Evolutionary conservation across 2,113 vertebrate species (phyloP), one percentile per base, ranked within the genome.

Genomic region (Actenoides hombroni): DNA sequence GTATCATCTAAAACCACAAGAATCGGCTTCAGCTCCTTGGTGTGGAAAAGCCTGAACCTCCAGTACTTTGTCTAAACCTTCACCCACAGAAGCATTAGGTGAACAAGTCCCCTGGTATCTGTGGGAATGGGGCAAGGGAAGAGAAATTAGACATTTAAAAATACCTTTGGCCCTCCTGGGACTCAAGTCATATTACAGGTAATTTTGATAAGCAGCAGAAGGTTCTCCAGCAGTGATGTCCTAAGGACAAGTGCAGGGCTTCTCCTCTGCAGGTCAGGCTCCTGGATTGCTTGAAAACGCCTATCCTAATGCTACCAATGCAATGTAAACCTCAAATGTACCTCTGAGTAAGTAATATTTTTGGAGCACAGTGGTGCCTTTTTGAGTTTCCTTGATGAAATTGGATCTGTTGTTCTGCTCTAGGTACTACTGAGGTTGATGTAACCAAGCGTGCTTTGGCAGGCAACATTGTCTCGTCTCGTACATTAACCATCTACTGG

Each of bases 21-120:
- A 23, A 48, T 3, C 6, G 25, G 23, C 15, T 44, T 60, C 60
- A 0, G 0, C 31, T 59, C n/a, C 48, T 11, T 26, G 69, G 4
- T 12, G 9, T 17, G 56, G 35, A 37, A 18, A 24, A 23, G 19
- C 24, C 40, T n/a, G 24, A 17, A 13, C 11, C 48, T 65, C 26
- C 44, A 13, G 28, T 5, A 12, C 21, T 28, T 54, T 33, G 35
- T 7, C 42, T 33, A 51, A 33, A 15, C 17, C 39, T 39, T 29
- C 10, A 67, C 39, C 16, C 60, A 4, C 21, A 48, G n/a, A 24
- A 56, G 39, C 9, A 5, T 19, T 3, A 33, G 29, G 46, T 48
- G 71, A 49, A 39, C 39, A 29, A 37, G 21, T 61, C 53, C 37
- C 33, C 33, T 12, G 16, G 26, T 24, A 16, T 42, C 49, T 13